A percentile compares a stretch with the other conserved stretches of the same genome.
These are phyloP conservation scores for Eretmocerus hayati DNA, from an alignment of 2,888 invertebrate species.

Conservation along the genomic window DNA sequence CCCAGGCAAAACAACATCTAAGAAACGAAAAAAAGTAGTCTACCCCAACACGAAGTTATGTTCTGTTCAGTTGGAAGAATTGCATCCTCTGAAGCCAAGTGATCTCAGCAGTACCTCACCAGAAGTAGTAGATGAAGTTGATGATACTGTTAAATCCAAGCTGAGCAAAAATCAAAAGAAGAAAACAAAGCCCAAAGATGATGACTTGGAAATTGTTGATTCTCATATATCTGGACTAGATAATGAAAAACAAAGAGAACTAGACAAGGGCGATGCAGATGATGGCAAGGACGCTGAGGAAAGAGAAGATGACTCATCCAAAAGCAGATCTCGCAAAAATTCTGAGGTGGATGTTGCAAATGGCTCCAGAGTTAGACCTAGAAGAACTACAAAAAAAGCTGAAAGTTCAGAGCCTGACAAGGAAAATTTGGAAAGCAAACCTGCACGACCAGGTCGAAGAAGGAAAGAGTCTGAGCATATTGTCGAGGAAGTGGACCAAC, in stretches of 20 bases:
- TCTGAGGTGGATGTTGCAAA: constrained; percentile 7
- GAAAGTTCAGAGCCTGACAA: constrained; percentile 4
- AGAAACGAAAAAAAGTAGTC: constrained; percentile 17
- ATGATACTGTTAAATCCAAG: constrained; percentile 28
- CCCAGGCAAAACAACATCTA: constrained; percentile 19
- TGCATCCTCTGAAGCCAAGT: too few relatives aligned
- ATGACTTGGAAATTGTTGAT: constrained; percentile 21
- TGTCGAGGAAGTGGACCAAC: neutral
- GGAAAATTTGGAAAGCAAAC: neutral
- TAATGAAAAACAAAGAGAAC: neutral
- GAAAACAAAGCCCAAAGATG: neutral
- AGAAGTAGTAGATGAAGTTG: constrained; percentile 27
- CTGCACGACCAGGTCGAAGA: neutral
- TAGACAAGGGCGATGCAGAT: neutral
- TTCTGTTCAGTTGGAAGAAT: constrained; percentile 38
- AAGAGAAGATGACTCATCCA: neutral
- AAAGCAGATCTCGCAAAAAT: constrained; percentile 13
- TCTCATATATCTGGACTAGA: neutral
- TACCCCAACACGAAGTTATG: constrained; percentile 32
- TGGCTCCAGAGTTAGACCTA: constrained; percentile 1
- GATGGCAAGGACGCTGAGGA: too few relatives aligned
- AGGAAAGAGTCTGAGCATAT: constrained; percentile 9
- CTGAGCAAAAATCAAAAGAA: neutral
- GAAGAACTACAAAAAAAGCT: constrained; percentile 1
- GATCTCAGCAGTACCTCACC: too few relatives aligned